These are phyloP conservation scores for Hoplodrina ambigua DNA, from an alignment of 2,888 invertebrate species.

Conservation along the genomic window DNA sequence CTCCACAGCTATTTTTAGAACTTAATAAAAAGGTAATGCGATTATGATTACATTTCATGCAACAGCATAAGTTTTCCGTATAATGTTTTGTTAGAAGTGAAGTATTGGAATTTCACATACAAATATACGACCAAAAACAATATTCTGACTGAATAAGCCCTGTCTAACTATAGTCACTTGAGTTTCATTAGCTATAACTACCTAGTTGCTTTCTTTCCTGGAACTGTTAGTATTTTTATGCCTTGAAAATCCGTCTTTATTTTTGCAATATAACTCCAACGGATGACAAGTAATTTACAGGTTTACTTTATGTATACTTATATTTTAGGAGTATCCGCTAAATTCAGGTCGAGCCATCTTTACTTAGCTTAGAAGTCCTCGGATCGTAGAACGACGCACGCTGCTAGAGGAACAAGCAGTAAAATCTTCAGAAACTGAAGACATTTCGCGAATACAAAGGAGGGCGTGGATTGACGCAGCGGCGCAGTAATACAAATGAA, in stretches of 20 bases:
- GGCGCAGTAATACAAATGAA: not conserved
- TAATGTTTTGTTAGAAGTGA: conserved; percentile 26
- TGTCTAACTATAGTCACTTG: conserved; percentile 30
- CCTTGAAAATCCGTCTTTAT: conserved; percentile 6
- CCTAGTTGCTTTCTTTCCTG: conserved; percentile 45
- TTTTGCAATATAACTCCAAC: conserved; percentile 9
- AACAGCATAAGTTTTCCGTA: conserved; percentile 60
- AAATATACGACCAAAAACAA: conserved; percentile 24
- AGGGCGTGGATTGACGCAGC: not conserved
- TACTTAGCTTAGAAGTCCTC: not conserved
- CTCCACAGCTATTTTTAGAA: conserved; percentile 85
- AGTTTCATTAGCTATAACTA: conserved; percentile 46
- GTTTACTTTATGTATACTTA: not conserved
- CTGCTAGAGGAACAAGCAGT: not conserved
- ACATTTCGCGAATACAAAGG: not conserved
- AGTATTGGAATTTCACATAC: conserved; percentile 21
- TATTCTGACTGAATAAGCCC: conserved; percentile 11
- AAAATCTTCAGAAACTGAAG: not conserved
- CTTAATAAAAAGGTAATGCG: conserved; percentile 85
- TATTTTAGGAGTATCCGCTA: not conserved
- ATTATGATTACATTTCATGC: conserved; percentile 77
- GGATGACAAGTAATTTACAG: not conserved
- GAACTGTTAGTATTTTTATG: conserved; percentile 41
- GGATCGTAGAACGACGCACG: not conserved
- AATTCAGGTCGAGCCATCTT: not conserved